Conservation (phyloP, 2,888 invertebrate genomes). For the Melitaea athalia region DNA sequence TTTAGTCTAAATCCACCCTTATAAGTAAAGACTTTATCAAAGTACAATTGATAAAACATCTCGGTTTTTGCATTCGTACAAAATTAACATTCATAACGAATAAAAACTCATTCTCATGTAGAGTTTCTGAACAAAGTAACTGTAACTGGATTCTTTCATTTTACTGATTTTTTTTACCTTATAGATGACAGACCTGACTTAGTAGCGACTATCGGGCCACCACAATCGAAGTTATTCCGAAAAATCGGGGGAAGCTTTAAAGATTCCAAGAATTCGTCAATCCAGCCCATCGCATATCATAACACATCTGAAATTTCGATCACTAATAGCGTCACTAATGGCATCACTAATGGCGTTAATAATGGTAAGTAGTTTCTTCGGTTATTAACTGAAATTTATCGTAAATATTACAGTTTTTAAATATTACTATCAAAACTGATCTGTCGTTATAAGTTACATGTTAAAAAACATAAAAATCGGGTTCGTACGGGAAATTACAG, state of each 20-base stretch:
- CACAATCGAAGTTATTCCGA: constrained; percentile 55
- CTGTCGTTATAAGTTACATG: no score
- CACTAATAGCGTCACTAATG: constrained; percentile 19
- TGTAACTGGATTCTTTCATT: not conserved
- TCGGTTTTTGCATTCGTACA: not conserved
- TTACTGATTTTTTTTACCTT: constrained; percentile 42
- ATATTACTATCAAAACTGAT: no score
- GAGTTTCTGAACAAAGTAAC: no score
- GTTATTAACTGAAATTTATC: no score
- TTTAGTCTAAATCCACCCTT: no score
- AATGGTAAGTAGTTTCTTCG: constrained; percentile 22
- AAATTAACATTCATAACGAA: no score
- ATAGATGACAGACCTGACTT: constrained; percentile 69
- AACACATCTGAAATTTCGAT: constrained; percentile 47
- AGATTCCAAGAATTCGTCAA: constrained; percentile 43
- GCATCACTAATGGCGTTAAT: constrained; percentile 19
- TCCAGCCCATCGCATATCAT: constrained; percentile 64
- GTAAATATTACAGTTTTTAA: no score
- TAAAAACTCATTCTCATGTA: no score
- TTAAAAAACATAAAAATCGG: no score
- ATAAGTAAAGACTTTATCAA: not conserved
- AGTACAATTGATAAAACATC: not conserved
- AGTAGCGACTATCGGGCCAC: constrained; percentile 34
- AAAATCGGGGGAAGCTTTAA: constrained; percentile 51
- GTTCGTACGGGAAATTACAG: no score